Base-by-base conservation (phyloP, 2,797 vertebrate genomes). In the Takifugu ocellatus region DNA sequence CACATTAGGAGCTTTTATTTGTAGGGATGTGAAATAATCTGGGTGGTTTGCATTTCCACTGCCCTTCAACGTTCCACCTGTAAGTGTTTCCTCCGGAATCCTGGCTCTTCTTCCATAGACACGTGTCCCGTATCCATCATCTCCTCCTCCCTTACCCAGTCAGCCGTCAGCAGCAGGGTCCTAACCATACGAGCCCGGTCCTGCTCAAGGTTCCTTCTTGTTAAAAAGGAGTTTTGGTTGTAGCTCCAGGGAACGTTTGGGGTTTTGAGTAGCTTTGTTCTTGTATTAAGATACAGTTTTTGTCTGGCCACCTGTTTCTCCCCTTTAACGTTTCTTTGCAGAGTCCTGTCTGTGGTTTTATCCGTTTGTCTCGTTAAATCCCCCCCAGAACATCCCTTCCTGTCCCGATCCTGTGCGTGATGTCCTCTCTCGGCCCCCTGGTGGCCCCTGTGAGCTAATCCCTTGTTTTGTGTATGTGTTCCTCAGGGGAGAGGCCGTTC, bases 401-500 rank as follows among this genome's bases (percentile, higher is more conserved):
- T 10, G 31, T 33, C 31, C 43, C 33, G 21, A 12, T 33, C 14
- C 39, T 44, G 1, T 63, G 11, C 31, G 5, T n/a, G 17, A 17
- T 1, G 8, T 44, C 44, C 48, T 42, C 26, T 50, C 36, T 56
- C 12, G n/a, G 25, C 59, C 45, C 31, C 54, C 5, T 2, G 14
- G 49, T 74, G 68, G 31, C 31, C 31, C 31, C 31, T 33, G 82
- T 67, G 6, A 36, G 43, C 63, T 49, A 17, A 33, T 42, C 26
- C n/a, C 66, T 51, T 68, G 5, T 77, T 25, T 10, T 73, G 49
- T 75, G 50, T 77, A 51, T 78, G 49, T 81, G 47, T 51, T 72
- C 46, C 16, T 39, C 88, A 96, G 95, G 95, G 86, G 83, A 94
- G 90, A 93, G 94, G 93, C 90, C 93, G 78, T 87, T 84, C 91